A percentile compares a stretch with the other conserved stretches of the same genome.
phyloP scores from a whole-genome alignment of 2,888 invertebrate species.

The Tigriopus californicus region DNA sequence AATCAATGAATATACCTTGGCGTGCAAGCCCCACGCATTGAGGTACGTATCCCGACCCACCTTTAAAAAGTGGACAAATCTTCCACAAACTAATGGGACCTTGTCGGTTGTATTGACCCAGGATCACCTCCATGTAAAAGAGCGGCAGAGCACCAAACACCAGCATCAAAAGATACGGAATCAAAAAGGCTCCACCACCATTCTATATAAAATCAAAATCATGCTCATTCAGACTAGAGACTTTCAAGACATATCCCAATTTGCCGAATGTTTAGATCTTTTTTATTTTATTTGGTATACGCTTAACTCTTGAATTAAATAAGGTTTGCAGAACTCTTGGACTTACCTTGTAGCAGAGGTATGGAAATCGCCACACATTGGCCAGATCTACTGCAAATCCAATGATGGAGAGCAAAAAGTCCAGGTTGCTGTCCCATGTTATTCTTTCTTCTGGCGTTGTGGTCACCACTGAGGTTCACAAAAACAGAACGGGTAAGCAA shows the following conservation, averaged over 20 bases:
- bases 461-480: background rate
- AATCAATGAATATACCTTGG: no score
- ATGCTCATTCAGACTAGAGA: background rate
- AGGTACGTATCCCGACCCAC: no score
- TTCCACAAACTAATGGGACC: constrained; percentile 63
- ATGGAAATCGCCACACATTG: constrained; percentile 65
- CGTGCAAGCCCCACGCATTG: no score
- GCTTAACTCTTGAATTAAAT: no score
- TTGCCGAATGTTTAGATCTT: no score
- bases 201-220: constrained; percentile 17
- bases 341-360: constrained; percentile 17
- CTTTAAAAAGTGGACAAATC: constrained; percentile 63
- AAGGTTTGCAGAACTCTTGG: no score
- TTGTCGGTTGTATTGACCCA: constrained; percentile 55
- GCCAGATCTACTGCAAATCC: constrained; percentile 94
- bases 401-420: constrained; percentile 87
- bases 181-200: constrained; percentile 44
- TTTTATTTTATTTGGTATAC: no score
- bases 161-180: constrained; percentile 54
- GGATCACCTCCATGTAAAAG: constrained; percentile 57
- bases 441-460: constrained; percentile 42
- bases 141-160: constrained; percentile 53
- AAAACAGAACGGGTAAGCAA: background rate
- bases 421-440: constrained; percentile 87
- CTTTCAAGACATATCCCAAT: no score